A percentile compares a stretch with the other conserved stretches of the same genome.
Conservation (phyloP, 2,797 vertebrate species). For the Microtus californicus region DNA sequence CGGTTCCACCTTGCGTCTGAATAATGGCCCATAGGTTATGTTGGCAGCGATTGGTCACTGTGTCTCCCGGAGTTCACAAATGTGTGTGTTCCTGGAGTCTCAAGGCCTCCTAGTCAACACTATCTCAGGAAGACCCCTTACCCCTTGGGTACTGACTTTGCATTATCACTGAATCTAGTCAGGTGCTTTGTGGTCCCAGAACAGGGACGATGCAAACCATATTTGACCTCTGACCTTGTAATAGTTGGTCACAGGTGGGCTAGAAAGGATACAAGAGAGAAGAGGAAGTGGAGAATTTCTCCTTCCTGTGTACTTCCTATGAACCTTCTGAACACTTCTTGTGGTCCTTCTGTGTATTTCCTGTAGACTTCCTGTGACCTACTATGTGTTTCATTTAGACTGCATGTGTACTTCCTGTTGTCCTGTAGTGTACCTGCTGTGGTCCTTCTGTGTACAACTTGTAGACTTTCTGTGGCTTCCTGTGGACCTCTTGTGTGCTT, state of each 20-base stretch:
- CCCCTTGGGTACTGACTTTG: neutral
- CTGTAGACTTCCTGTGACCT: neutral
- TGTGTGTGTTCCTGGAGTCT: neutral
- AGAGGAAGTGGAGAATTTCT: neutral
- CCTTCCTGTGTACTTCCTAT: neutral
- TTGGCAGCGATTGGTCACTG: neutral
- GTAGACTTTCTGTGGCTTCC: neutral
- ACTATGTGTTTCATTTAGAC: neutral
- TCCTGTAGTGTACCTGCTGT: neutral
- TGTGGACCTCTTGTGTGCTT: neutral
- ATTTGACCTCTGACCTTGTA: neutral
- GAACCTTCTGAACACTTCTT: neutral
- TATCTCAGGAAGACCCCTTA: neutral
- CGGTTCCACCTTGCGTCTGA: neutral
- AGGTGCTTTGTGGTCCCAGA: neutral
- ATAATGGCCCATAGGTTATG: neutral
- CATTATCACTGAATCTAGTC: neutral
- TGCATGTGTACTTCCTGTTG: neutral
- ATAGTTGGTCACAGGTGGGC: neutral
- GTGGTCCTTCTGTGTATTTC: neutral
- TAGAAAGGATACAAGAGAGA: neutral
- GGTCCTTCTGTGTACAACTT: neutral
- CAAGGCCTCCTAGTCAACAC: neutral
- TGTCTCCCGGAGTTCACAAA: neutral
- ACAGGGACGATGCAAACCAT: neutral